A percentile compares a stretch with the other conserved stretches of the same genome.
These are phyloP conservation scores for Odocoileus hemionus DNA, from an alignment of 2,113 vertebrate genomes.

Conservation along the genomic window DNA sequence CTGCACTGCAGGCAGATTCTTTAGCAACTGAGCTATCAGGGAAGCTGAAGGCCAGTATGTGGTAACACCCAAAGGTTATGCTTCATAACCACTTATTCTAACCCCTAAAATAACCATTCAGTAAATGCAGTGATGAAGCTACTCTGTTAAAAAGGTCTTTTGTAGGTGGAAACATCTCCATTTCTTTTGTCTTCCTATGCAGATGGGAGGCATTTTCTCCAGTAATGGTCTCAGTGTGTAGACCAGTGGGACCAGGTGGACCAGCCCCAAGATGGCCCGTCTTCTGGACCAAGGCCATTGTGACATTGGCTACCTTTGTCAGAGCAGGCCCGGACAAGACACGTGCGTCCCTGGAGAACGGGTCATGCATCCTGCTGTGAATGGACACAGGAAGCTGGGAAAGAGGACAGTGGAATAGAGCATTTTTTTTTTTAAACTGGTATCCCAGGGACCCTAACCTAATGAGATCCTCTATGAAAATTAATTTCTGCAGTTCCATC, in stretches of 20 bases:
- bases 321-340: accelerated
- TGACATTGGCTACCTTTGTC: too few species aligned
- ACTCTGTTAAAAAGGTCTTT: background rate
- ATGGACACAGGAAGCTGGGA: accelerated
- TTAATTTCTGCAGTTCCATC: accelerated
- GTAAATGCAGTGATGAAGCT: background rate
- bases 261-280: accelerated
- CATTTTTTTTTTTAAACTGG: background rate
- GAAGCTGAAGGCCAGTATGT: accelerated
- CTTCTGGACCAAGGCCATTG: accelerated
- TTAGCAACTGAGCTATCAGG: background rate
- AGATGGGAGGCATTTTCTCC: background rate
- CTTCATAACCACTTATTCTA: background rate
- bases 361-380: accelerated
- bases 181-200: background rate
- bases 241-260: accelerated
- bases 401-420: background rate
- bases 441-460: background rate
- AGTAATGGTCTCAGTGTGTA: accelerated
- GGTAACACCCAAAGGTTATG: background rate
- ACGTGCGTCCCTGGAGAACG: accelerated
- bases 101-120: background rate
- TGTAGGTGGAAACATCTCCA: background rate
- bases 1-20: background rate
- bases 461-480: background rate